phyloP scores from a whole-genome alignment of 2,888 invertebrate genomes.

The Eupeodes latifasciatus region DNA sequence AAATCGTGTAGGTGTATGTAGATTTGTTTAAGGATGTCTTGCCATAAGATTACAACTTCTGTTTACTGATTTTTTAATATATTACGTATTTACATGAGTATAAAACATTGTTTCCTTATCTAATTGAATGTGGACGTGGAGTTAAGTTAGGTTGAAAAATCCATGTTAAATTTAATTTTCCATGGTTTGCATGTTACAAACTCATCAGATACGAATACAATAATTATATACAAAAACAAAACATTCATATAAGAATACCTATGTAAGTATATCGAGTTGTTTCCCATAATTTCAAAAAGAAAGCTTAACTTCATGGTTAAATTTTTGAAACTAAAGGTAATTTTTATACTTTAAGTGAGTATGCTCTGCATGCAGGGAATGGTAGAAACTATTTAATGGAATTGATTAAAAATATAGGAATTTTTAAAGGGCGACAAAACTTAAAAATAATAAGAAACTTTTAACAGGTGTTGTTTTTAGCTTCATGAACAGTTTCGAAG shows the following conservation, averaged over 20 bases:
- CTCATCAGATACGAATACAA: background rate
- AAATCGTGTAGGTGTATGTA: conserved; percentile 18
- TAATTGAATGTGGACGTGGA: background rate
- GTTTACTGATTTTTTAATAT: background rate
- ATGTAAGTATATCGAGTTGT: background rate
- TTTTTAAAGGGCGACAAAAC: too few species aligned
- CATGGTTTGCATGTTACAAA: conserved; percentile 11
- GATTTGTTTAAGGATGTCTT: background rate
- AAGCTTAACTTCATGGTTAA: too few species aligned
- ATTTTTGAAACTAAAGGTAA: too few species aligned
- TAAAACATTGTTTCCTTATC: background rate
- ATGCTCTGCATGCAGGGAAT: too few species aligned
- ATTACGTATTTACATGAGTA: background rate
- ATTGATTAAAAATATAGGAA: too few species aligned
- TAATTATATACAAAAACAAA: background rate
- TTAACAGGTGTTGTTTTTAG: too few species aligned
- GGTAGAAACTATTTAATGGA: too few species aligned
- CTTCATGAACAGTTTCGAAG: too few species aligned
- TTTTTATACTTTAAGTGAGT: too few species aligned
- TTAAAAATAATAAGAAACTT: too few species aligned
- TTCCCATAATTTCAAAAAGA: background rate
- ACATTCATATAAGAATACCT: background rate
- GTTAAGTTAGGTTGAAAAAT: background rate
- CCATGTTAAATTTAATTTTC: background rate
- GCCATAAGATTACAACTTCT: background rate